phyloP scores from a whole-genome alignment of 1,140 invertebrate species.

The Halictus rubicundus region DNA sequence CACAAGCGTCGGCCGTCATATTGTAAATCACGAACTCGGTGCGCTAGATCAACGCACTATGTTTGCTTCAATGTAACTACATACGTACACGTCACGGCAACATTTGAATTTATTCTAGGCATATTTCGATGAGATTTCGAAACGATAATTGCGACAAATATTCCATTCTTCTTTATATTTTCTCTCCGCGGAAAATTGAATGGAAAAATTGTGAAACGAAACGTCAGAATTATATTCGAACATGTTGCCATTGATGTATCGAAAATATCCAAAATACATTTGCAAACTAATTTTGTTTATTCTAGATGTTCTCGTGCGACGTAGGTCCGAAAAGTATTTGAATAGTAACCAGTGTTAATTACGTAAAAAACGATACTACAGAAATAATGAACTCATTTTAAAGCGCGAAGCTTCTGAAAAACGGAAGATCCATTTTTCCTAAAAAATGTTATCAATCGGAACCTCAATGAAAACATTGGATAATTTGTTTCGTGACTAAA shows the following conservation, averaged over 20 bases:
- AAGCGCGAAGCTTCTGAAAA: too few species aligned
- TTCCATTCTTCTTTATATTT: not conserved
- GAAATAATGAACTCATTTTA: too few species aligned
- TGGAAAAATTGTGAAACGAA: not conserved
- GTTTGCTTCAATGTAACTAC: not conserved
- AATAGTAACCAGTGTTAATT: too few species aligned
- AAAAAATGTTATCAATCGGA: too few species aligned
- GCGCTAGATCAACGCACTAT: slow-evolving; percentile 1
- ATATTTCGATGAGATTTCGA: too few species aligned
- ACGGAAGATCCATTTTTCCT: too few species aligned
- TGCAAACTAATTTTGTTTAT: not conserved
- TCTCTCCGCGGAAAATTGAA: not conserved
- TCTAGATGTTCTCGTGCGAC: not conserved
- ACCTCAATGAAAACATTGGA: too few species aligned
- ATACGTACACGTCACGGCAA: too few species aligned
- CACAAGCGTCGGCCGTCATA: slow-evolving; percentile 9
- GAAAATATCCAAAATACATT: slow-evolving; percentile 3
- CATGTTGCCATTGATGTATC: not conserved
- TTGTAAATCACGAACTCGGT: slow-evolving; percentile 22
- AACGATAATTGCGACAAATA: too few species aligned
- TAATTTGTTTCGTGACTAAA: too few species aligned
- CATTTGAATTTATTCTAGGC: slow-evolving; percentile 2
- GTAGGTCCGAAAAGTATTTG: too few species aligned
- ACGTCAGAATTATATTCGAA: not conserved
- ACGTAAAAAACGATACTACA: too few species aligned